Evolutionary conservation across 2,113 vertebrate genomes (phyloP), one percentile per base, ranked within the genome.

Genomic region (Ancistrus triradiatus): DNA sequence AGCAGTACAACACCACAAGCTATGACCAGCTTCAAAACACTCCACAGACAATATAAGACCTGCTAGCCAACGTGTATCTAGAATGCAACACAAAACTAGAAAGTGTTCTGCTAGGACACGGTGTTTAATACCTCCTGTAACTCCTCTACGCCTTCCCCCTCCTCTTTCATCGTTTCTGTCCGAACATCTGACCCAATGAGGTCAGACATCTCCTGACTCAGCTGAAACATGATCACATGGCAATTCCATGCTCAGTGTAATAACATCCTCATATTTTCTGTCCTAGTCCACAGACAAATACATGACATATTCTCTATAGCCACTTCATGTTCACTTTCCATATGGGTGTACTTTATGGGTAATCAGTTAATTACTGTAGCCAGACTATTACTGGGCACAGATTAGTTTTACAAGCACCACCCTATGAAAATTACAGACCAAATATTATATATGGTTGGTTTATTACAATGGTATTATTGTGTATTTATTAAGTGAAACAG

Each of bases 181-280:
- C 85, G 83, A 57, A 84, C 73, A 40, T 80, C 59, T 59, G 76
- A 65, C 2, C 80, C 77, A 57, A 88, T 75, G 10, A 65, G 19
- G 48, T 85, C 81, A 42, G 78, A 72, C 50, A 86, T 72, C 56
- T 90, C 86, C 84, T 83, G 42, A 72, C 58, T 78, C n/a, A 42
- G 78, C 89, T 90, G 70, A 57, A 66, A 78, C 69, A 80, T 28
- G 70, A 71, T 56, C 62, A 59, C 74, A 77, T 72, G 38, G 72
- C 77, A 75, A 27, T 55, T 59, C 27, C 57, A 1, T 37, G 10
- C 11, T 11, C n/a, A 10, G 24, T 21, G 37, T 31, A 21, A 52
- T 28, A 40, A 42, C 35, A 43, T 52, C 43, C 49, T 43, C 49
- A 51, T 18, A 28, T n/a, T 3, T 7, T 43, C 27, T 19, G 7